Percentiles rank a stretch among this genome's conserved stretches.
These are phyloP conservation scores for Taenioides sp. DNA, from an alignment of 2,797 vertebrate genomes.

Conservation along the genomic window DNA sequence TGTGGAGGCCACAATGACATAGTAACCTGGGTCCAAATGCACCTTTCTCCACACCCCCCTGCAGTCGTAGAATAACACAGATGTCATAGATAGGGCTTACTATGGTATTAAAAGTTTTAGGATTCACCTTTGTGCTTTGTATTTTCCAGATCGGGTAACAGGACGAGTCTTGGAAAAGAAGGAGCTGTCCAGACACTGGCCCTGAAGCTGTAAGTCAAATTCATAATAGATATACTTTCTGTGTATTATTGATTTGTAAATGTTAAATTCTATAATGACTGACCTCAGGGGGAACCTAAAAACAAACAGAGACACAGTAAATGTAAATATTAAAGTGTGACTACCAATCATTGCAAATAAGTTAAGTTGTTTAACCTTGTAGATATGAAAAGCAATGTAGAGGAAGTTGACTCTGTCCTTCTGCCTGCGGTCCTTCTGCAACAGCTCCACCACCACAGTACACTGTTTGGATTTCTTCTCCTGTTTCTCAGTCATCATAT, in stretches of 20 bases:
- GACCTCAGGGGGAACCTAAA: constrained; percentile 66
- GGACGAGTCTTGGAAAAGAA: constrained; percentile 74
- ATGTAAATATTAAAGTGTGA: constrained; percentile 1
- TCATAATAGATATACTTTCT: constrained; percentile 1
- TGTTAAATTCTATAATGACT: constrained; percentile 11
- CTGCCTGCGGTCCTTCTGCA: constrained; percentile 78
- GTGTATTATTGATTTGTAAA: neutral
- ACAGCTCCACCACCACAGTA: constrained; percentile 77
- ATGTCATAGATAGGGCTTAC: neutral
- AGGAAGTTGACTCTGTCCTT: constrained; percentile 70
- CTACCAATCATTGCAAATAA: neutral
- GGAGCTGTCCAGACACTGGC: constrained; percentile 58
- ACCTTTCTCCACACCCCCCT: constrained; percentile 76
- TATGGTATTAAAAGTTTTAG: neutral
- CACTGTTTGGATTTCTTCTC: constrained; percentile 66
- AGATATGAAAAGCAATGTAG: constrained; percentile 78
- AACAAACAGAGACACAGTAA: constrained; percentile 6
- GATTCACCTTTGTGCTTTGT: constrained; percentile 66
- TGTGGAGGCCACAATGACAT: constrained; percentile 74
- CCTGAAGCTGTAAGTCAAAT: constrained; percentile 50
- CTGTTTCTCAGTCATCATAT: constrained; percentile 49
- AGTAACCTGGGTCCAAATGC: constrained; percentile 75
- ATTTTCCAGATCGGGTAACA: constrained; percentile 74
- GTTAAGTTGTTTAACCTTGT: constrained; percentile 56
- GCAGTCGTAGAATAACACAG: neutral